A percentile compares a stretch with the other conserved stretches of the same genome.
These are phyloP conservation scores for Falco biarmicus DNA, from an alignment of 2,797 vertebrate species.

Conservation along the genomic window DNA sequence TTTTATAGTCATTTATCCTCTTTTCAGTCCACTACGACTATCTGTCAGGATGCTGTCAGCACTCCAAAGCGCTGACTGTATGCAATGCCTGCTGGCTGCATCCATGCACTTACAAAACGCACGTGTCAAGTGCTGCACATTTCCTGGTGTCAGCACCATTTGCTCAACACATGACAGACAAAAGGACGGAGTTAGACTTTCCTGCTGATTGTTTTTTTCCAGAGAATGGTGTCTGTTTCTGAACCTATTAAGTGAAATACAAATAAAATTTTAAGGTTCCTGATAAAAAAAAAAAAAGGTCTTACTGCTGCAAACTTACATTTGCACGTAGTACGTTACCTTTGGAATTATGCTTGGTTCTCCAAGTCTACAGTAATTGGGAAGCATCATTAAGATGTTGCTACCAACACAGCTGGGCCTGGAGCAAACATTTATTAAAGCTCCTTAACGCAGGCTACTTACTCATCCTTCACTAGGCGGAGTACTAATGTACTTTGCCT, in stretches of 20 bases:
- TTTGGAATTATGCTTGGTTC: background rate
- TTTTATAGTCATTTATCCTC: background rate
- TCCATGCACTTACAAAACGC: background rate
- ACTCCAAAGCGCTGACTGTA: background rate
- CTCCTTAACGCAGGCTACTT: background rate
- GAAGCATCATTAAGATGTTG: background rate
- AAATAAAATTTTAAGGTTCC: background rate
- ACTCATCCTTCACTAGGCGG: background rate
- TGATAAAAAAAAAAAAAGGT: background rate
- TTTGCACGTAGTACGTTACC: background rate
- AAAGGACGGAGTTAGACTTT: background rate
- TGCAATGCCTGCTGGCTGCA: background rate
- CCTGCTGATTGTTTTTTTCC: background rate
- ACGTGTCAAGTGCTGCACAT: conserved; percentile 31
- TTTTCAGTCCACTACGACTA: background rate
- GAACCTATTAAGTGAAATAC: background rate
- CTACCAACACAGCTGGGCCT: background rate
- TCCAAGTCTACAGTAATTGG: background rate
- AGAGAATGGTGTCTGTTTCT: background rate
- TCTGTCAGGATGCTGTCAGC: conserved; percentile 29
- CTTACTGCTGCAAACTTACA: background rate
- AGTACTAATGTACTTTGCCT: background rate
- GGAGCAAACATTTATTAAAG: background rate
- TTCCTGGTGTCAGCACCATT: conserved; percentile 57
- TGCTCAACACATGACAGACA: conserved; percentile 1